phyloP scores from a whole-genome alignment of 2,113 vertebrate genomes.

The Eulacestoma nigropectus region DNA sequence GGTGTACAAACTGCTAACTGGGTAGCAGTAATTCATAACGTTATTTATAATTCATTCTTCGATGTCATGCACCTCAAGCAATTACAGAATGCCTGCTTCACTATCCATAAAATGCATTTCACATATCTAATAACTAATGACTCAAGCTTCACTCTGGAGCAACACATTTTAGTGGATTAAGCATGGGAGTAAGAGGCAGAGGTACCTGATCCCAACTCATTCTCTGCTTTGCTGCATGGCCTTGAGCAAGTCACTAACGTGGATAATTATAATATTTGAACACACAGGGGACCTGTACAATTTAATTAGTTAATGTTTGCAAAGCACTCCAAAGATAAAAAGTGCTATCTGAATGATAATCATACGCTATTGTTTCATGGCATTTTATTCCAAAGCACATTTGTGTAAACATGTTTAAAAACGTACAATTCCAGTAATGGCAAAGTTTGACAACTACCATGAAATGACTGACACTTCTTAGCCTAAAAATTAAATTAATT shows the following conservation, averaged over 20 bases:
- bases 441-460: not conserved
- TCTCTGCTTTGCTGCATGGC: not conserved
- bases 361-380: not conserved
- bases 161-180: not conserved
- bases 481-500: not conserved
- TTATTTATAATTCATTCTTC: not conserved
- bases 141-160: not conserved
- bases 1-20: not conserved
- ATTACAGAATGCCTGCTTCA: not conserved
- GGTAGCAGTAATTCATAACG: not conserved
- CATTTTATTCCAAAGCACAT: not conserved
- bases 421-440: not conserved
- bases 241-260: slow-evolving; percentile 19
- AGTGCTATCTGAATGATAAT: not conserved
- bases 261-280: not conserved
- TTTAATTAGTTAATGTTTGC: slow-evolving; percentile 39
- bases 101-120: slow-evolving; percentile 7
- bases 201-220: not conserved
- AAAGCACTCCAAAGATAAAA: slow-evolving; percentile 15
- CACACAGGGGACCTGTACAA: not conserved
- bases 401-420: not conserved
- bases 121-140: not conserved
- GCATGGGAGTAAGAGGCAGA: not conserved
- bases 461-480: not conserved
- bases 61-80: not conserved